Conservation (phyloP, 2,888 invertebrate species). For the Drosophila fulvimacula region DNA sequence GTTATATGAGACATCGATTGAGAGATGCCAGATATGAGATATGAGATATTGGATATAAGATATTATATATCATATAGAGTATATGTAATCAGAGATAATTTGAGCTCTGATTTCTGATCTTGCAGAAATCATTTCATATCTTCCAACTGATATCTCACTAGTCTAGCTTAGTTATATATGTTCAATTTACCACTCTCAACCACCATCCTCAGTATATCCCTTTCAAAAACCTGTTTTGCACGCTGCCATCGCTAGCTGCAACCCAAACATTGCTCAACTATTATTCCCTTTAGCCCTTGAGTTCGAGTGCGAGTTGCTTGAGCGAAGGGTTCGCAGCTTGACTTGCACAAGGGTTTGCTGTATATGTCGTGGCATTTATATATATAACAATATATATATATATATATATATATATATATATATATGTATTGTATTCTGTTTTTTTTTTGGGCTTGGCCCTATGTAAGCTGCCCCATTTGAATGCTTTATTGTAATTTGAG, state of each 20-base stretch:
- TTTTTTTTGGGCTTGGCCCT: slow-evolving; percentile 59
- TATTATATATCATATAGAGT: too few species aligned
- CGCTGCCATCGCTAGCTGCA: slow-evolving; percentile 26
- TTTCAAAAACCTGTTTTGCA: background rate
- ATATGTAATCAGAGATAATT: background rate
- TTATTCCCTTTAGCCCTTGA: slow-evolving; percentile 24
- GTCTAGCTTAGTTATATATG: background rate
- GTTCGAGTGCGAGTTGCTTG: slow-evolving; percentile 12
- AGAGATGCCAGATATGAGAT: background rate
- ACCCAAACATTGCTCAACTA: slow-evolving; percentile 9
- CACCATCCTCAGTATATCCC: background rate
- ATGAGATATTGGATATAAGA: background rate
- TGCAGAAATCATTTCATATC: background rate
- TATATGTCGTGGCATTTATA: slow-evolving; percentile 18
- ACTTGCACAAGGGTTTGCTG: slow-evolving; percentile 23
- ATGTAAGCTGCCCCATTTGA: slow-evolving; percentile 52
- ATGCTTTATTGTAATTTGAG: slow-evolving; percentile 62
- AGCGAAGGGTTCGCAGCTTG: slow-evolving; percentile 25
- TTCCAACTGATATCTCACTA: background rate
- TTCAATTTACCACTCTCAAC: background rate
- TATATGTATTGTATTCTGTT: background rate
- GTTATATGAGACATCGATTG: background rate
- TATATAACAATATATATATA: background rate
- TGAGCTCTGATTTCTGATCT: background rate
- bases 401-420: slow-evolving; percentile 3